phyloP scores from a whole-genome alignment of 2,888 invertebrate genomes.

The Masnerella sp. region DNA sequence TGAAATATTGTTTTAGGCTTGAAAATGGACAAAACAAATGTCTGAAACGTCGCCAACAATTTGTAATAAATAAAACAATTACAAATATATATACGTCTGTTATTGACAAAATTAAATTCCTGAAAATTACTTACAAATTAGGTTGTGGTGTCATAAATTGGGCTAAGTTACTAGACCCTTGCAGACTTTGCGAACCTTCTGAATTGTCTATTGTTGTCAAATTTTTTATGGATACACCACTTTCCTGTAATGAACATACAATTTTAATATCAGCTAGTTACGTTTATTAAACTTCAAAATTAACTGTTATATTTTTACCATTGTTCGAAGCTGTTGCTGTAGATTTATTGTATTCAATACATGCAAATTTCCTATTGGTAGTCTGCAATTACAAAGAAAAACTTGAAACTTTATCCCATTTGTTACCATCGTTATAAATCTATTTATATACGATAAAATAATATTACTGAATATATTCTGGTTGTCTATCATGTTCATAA shows the following conservation, averaged over 20 bases:
- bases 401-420: too few species aligned
- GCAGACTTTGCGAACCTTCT: conserved; percentile 50
- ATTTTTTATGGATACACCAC: conserved; percentile 69
- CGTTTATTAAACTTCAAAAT: too few species aligned
- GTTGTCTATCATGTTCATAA: conserved; percentile 67
- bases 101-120: not conserved
- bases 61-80: too few species aligned
- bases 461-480: conserved; percentile 72
- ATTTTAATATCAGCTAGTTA: too few species aligned
- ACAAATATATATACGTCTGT: too few species aligned
- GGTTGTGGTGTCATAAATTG: conserved; percentile 60
- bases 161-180: conserved; percentile 50
- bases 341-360: conserved; percentile 74
- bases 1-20: too few species aligned
- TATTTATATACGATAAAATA: conserved; percentile 13
- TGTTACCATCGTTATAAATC: too few species aligned
- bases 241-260: conserved; percentile 68
- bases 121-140: conserved; percentile 51
- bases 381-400: conserved; percentile 61
- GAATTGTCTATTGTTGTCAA: conserved; percentile 66
- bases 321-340: conserved; percentile 71
- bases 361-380: conserved; percentile 73
- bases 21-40: too few species aligned
- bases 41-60: too few species aligned
- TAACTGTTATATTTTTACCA: too few species aligned